Evolutionary conservation across 2,797 vertebrate genomes (phyloP).

Genomic region (Rhinichthys osculus): DNA sequence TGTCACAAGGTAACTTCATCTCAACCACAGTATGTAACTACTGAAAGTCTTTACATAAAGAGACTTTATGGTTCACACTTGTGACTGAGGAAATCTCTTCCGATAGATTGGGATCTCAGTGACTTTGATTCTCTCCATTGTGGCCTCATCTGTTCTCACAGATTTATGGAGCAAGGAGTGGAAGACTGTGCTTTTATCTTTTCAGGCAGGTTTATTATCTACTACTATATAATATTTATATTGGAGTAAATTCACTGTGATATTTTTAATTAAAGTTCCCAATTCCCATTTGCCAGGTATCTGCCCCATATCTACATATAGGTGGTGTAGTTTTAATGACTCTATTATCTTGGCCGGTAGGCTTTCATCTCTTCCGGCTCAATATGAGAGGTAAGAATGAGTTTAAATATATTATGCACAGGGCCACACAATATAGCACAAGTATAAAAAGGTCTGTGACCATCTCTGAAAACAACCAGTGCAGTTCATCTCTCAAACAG

Average conservation of each 20-base stretch:
- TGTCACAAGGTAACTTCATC: conserved; percentile 85
- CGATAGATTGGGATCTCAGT: conserved; percentile 80
- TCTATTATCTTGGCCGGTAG: conserved; percentile 86
- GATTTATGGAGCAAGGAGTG: conserved; percentile 83
- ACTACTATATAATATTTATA: background rate
- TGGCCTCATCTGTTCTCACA: conserved; percentile 74
- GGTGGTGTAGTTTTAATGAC: conserved; percentile 81
- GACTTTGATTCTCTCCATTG: conserved; percentile 71
- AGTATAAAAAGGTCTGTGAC: background rate
- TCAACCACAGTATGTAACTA: background rate
- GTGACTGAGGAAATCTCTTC: background rate
- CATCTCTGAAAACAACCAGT: background rate
- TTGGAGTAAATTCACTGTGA: background rate
- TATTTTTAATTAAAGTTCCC: background rate
- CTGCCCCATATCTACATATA: conserved; percentile 87
- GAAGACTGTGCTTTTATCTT: conserved; percentile 84
- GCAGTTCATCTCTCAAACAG: too few relatives aligned
- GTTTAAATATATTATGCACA: background rate
- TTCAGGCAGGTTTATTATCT: conserved; percentile 81
- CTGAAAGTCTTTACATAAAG: background rate
- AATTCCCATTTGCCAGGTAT: conserved; percentile 74
- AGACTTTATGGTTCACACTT: background rate
- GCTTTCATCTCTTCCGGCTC: conserved; percentile 82
- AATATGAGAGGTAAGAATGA: conserved; percentile 79
- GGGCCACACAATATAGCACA: background rate